phyloP scores from a whole-genome alignment of 2,888 invertebrate species.

The Noctua janthe region DNA sequence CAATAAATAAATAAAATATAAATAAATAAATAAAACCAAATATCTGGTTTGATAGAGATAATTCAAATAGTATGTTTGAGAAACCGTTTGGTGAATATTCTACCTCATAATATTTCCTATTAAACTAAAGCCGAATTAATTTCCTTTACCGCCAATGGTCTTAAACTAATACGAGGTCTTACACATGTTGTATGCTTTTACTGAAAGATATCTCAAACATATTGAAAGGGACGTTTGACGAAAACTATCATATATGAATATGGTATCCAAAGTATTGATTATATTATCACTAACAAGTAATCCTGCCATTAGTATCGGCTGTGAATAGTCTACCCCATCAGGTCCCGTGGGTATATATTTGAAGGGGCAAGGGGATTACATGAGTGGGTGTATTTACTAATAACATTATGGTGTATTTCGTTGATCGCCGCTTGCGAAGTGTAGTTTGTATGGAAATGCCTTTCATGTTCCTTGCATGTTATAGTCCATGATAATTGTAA shows the following conservation, averaged over 20 bases:
- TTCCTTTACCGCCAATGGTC: slow-evolving; percentile 8
- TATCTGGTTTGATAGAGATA: not conserved
- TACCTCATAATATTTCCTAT: not conserved
- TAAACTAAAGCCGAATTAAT: not conserved
- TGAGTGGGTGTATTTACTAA: slow-evolving; percentile 45
- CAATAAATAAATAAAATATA: no score
- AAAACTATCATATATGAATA: not conserved
- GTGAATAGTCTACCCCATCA: slow-evolving; percentile 33
- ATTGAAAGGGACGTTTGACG: slow-evolving; percentile 1
- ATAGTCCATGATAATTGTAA: not conserved
- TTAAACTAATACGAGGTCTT: slow-evolving; percentile 6
- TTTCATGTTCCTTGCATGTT: slow-evolving; percentile 7
- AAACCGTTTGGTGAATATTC: slow-evolving; percentile 16
- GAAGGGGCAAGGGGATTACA: slow-evolving; percentile 36
- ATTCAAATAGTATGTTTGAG: not conserved
- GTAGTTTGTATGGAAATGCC: slow-evolving; percentile 16
- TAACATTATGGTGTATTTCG: slow-evolving; percentile 30
- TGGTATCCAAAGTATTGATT: slow-evolving; percentile 11
- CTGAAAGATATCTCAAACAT: slow-evolving; percentile 4
- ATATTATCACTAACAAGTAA: slow-evolving; percentile 20
- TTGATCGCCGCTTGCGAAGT: slow-evolving; percentile 20
- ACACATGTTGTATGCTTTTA: not conserved
- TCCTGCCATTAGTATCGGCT: slow-evolving; percentile 36
- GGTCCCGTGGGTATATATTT: slow-evolving; percentile 23
- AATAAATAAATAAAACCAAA: not conserved